Conservation (phyloP, 1,140 invertebrate genomes). For the Steinernema khuongi region DNA sequence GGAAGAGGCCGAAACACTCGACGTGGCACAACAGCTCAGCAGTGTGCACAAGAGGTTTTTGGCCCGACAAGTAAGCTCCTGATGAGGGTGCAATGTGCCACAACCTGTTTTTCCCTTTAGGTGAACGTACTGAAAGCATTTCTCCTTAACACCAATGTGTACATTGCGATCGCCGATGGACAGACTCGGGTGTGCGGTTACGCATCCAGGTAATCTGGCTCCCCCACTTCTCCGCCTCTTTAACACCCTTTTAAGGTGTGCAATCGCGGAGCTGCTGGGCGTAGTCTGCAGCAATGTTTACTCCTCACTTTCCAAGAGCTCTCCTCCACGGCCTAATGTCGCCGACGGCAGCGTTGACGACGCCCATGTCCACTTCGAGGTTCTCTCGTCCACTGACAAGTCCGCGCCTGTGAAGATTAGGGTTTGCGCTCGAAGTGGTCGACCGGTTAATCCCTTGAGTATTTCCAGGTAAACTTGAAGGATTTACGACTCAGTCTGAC, state of each 20-base stretch:
- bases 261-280: not conserved
- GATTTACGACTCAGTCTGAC: slow-evolving; percentile 27
- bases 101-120: not conserved
- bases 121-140: slow-evolving; percentile 1
- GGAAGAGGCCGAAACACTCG: slow-evolving; percentile 13
- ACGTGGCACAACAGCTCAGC: not conserved
- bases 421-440: slow-evolving; percentile 18
- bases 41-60: not conserved
- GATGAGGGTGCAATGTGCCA: slow-evolving; percentile 18
- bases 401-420: slow-evolving; percentile 3
- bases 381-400: slow-evolving; percentile 8
- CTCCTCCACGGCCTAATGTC: not conserved
- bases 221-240: not conserved
- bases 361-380: not conserved
- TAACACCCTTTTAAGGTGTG: not conserved
- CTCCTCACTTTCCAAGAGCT: slow-evolving; percentile 1
- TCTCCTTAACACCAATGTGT: not conserved
- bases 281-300: slow-evolving; percentile 11
- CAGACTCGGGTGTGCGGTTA: not conserved
- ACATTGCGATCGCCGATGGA: not conserved
- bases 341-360: not conserved
- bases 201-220: not conserved
- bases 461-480: slow-evolving; percentile 26
- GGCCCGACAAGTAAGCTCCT: not conserved
- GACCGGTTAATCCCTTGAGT: not conserved